phyloP scores from a whole-genome alignment of 2,888 invertebrate species.

The Oxystoma pomonae region DNA sequence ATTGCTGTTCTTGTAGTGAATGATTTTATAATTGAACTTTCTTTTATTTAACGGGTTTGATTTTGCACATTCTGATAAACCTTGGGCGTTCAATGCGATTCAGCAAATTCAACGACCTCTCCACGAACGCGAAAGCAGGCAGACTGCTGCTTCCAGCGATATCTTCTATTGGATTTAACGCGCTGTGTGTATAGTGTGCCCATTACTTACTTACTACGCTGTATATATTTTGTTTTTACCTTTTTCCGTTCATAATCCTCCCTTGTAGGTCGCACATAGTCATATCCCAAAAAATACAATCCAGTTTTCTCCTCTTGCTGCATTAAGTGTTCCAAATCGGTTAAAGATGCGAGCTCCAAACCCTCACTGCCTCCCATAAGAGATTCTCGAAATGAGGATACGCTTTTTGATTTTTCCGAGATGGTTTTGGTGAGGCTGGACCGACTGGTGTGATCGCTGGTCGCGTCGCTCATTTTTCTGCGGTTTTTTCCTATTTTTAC shows the following conservation, averaged over 20 bases:
- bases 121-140: no score
- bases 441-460: constrained; percentile 1
- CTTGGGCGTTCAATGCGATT: no score
- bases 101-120: no score
- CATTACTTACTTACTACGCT: no score
- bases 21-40: no score
- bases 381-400: neutral
- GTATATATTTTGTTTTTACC: constrained; percentile 13
- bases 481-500: no score
- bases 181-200: no score
- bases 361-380: neutral
- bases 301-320: constrained; percentile 1
- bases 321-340: neutral
- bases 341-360: neutral
- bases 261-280: constrained; percentile 17
- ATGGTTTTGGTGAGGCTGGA: neutral
- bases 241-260: constrained; percentile 9
- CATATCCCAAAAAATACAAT: constrained; percentile 17
- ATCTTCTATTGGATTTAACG: no score
- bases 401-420: neutral
- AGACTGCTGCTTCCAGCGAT: no score
- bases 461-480: constrained; percentile 6
- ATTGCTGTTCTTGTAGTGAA: no score
- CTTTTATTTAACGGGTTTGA: no score
- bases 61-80: no score